These are phyloP conservation scores for Emys orbicularis DNA, from an alignment of 2,797 vertebrate genomes.

Conservation along the genomic window DNA sequence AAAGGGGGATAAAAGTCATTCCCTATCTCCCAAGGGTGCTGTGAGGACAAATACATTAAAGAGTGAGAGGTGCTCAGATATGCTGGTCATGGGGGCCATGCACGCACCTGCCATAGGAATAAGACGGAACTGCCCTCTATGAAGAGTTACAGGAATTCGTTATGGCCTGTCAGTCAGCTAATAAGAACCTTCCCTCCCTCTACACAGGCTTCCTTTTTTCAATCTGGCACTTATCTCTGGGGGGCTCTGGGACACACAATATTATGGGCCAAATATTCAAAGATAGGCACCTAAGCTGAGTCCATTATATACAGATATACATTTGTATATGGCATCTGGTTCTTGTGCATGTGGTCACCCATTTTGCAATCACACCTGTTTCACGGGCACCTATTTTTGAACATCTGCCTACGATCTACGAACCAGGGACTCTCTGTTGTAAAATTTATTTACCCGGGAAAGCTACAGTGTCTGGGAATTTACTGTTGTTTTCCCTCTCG, in stretches of 20 bases:
- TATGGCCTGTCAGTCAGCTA: accelerated
- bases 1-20: neutral
- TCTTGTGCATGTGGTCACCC: accelerated
- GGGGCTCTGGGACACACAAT: neutral
- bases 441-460: neutral
- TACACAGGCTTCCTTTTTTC: neutral
- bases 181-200: neutral
- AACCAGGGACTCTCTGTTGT: neutral
- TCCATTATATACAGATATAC: accelerated
- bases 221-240: neutral
- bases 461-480: accelerated
- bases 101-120: neutral
- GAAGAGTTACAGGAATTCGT: neutral
- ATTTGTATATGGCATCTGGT: neutral
- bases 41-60: accelerated
- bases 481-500: accelerated
- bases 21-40: neutral
- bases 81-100: neutral
- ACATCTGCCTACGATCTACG: neutral
- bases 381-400: neutral
- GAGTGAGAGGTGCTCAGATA: neutral
- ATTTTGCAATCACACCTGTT: neutral
- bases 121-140: accelerated
- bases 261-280: neutral
- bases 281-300: neutral